These are phyloP conservation scores for Epiblema foenella DNA, from an alignment of 2,888 invertebrate genomes.

Conservation along the genomic window DNA sequence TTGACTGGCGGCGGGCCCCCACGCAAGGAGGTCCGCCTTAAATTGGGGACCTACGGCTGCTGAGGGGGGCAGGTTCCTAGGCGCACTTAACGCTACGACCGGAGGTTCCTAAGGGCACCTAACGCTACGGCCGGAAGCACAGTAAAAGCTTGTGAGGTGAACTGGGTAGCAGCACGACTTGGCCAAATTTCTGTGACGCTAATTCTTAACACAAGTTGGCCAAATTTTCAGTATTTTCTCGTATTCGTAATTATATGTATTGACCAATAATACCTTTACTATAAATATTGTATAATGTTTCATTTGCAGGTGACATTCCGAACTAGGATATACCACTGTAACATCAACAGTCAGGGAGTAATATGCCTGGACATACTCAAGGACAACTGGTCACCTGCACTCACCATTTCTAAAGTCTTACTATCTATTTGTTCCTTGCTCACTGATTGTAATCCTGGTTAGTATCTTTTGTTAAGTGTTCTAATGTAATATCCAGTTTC, in stretches of 20 bases:
- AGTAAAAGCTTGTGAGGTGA: too few relatives aligned
- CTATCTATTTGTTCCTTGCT: slow-evolving; percentile 98
- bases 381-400: slow-evolving; percentile 99
- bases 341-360: slow-evolving; percentile 99
- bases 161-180: too few relatives aligned
- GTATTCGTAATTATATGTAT: background rate
- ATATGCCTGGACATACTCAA: slow-evolving; percentile 99
- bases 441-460: slow-evolving; percentile 99
- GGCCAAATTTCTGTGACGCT: too few relatives aligned
- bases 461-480: slow-evolving; percentile 54
- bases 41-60: too few relatives aligned
- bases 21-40: too few relatives aligned
- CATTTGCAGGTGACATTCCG: slow-evolving; percentile 92
- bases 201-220: too few relatives aligned
- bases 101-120: too few relatives aligned
- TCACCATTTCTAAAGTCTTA: slow-evolving; percentile 98
- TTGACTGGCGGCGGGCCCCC: too few relatives aligned
- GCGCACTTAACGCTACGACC: too few relatives aligned
- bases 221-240: background rate
- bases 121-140: too few relatives aligned
- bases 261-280: background rate
- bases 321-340: slow-evolving; percentile 99
- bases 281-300: slow-evolving; percentile 6
- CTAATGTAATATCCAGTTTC: background rate
- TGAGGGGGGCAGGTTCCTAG: too few relatives aligned